Evolutionary conservation across 2,797 vertebrate species (phyloP).

Genomic region (Coluber constrictor): DNA sequence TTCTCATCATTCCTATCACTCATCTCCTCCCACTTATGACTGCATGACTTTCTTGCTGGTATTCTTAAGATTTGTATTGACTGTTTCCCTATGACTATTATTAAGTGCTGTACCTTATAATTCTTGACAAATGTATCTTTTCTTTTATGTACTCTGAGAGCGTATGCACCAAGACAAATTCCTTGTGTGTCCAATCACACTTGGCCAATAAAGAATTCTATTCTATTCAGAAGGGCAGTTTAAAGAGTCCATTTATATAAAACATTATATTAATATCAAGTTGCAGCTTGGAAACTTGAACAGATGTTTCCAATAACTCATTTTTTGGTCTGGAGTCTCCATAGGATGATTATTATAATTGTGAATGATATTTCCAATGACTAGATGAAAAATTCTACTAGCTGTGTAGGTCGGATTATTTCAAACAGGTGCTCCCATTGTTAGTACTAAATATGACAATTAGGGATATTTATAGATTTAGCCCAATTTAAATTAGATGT

Average conservation of each 20-base stretch:
- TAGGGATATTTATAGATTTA: slow-evolving; percentile 43
- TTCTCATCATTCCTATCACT: no score
- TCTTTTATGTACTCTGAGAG: no score
- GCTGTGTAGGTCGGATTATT: background rate
- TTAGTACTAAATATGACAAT: slow-evolving; percentile 27
- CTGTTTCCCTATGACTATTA: no score
- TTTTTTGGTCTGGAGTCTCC: slow-evolving; percentile 43
- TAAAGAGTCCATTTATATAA: background rate
- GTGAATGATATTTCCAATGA: slow-evolving; percentile 34
- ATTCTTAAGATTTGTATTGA: no score
- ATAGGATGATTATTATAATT: slow-evolving; percentile 35
- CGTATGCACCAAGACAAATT: no score
- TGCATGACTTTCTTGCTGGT: no score
- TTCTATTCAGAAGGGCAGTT: background rate
- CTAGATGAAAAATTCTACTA: slow-evolving; percentile 9
- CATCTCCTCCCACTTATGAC: no score
- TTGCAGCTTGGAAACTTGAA: slow-evolving; percentile 31
- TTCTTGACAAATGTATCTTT: no score
- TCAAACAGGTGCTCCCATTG: slow-evolving; percentile 29
- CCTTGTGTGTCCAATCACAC: no score
- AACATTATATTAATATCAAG: slow-evolving; percentile 1
- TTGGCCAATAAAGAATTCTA: no score
- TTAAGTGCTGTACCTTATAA: no score
- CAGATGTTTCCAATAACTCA: slow-evolving; percentile 37
- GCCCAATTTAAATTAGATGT: slow-evolving; percentile 18